Evolutionary conservation across 1,140 invertebrate genomes (phyloP).

Genomic region (Formica selysi): DNA sequence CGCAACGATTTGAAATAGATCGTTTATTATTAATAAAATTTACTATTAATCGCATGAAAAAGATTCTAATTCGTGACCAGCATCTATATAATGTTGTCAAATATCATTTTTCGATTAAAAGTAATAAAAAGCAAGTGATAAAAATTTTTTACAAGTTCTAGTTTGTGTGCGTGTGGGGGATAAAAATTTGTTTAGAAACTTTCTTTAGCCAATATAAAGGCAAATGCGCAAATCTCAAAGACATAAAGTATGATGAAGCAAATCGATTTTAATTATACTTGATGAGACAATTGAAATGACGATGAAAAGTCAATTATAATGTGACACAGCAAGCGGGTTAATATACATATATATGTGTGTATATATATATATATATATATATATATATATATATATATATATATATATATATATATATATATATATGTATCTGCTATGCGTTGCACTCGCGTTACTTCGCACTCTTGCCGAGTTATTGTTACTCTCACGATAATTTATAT

Average conservation of each 20-base stretch:
- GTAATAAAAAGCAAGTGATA: neutral
- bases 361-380: too few relatives aligned
- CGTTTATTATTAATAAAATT: neutral
- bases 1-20: neutral
- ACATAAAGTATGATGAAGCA: neutral
- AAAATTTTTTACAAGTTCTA: neutral
- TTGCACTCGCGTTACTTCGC: neutral
- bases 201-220: neutral
- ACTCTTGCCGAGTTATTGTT: conserved; percentile 54
- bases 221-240: conserved; percentile 10
- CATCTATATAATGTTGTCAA: neutral
- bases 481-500: conserved; percentile 20
- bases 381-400: too few relatives aligned
- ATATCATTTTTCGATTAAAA: neutral
- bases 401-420: too few relatives aligned
- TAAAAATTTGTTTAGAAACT: too few relatives aligned
- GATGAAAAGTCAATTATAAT: too few relatives aligned
- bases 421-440: neutral
- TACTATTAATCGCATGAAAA: neutral
- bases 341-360: neutral
- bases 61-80: neutral
- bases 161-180: too few relatives aligned
- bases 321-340: neutral
- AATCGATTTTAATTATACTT: conserved; percentile 46
- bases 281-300: conserved; percentile 24